Evolutionary conservation across 2,888 invertebrate species (phyloP).

Genomic region (Tortricodes alternella): DNA sequence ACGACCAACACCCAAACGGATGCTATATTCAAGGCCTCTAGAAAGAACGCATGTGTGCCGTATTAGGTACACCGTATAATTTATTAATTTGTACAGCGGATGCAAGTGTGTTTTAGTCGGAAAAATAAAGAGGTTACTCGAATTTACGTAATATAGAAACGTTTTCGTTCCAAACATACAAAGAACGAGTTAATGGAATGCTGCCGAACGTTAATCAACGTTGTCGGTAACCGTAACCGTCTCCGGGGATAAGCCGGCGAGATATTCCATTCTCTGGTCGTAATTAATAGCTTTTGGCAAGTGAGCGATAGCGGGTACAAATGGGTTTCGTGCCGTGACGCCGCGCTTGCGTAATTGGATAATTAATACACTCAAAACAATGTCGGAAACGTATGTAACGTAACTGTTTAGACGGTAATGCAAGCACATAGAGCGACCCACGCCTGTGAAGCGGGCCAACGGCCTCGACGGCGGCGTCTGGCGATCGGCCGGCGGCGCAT

Average conservation of each 20-base stretch:
- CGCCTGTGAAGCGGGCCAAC: conserved; percentile 68
- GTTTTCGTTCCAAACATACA: conserved; percentile 47
- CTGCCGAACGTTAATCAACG: conserved; percentile 77
- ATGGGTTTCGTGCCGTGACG: conserved; percentile 66
- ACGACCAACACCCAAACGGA: conserved; percentile 44
- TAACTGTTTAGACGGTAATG: conserved; percentile 52
- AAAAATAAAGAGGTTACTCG: conserved; percentile 71
- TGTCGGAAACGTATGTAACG: conserved; percentile 54
- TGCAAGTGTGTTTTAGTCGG: conserved; percentile 63
- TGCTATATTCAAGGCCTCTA: conserved; percentile 54
- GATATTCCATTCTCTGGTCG: conserved; percentile 77
- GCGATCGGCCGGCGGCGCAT: conserved; percentile 48
- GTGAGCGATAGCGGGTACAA: conserved; percentile 67
- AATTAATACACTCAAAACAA: conserved; percentile 64
- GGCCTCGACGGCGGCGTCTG: conserved; percentile 56
- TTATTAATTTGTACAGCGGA: conserved; percentile 69
- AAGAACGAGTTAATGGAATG: conserved; percentile 74
- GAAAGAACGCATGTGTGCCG: conserved; percentile 55
- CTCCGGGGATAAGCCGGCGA: conserved; percentile 76
- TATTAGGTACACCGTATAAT: conserved; percentile 63
- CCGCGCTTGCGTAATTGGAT: conserved; percentile 69
- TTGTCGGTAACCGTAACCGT: conserved; percentile 77
- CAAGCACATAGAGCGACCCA: conserved; percentile 64
- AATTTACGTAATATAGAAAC: conserved; percentile 56
- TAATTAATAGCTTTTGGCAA: conserved; percentile 83